Conservation (phyloP, 2,113 vertebrate genomes). For the Chaenocephalus aceratus region DNA sequence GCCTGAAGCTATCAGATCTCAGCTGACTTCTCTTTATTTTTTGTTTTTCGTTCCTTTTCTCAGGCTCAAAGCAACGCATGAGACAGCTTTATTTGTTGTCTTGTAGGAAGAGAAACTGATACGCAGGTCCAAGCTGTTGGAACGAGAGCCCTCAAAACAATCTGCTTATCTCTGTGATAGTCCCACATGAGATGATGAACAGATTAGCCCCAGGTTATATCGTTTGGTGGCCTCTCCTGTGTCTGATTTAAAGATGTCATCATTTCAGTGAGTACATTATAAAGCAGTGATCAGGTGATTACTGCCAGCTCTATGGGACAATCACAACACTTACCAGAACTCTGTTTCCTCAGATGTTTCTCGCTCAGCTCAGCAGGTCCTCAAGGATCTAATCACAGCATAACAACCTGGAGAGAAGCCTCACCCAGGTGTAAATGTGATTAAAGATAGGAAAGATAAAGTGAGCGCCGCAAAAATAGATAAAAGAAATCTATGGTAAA, state of each 20-base stretch:
- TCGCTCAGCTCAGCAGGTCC: conserved; percentile 2
- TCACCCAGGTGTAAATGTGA: conserved; percentile 45
- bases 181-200: conserved; percentile 42
- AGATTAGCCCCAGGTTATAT: conserved; percentile 48
- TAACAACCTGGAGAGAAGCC: conserved; percentile 23
- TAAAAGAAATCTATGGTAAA: conserved; percentile 48
- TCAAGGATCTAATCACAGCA: conserved; percentile 11
- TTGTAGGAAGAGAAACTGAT: conserved; percentile 19
- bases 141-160: conserved; percentile 25
- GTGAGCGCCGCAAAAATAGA: conserved; percentile 34
- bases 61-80: conserved; percentile 25
- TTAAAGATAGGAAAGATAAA: conserved; percentile 45
- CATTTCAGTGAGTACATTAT: conserved; percentile 38
- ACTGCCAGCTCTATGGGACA: conserved; percentile 38
- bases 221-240: conserved; percentile 60
- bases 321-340: conserved; percentile 44
- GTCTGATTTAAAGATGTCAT: conserved; percentile 69
- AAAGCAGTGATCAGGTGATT: conserved; percentile 38
- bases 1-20: conserved; percentile 45
- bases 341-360: conserved; percentile 43
- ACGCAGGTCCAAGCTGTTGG: conserved; percentile 21
- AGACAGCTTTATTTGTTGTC: conserved; percentile 26
- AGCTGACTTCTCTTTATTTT: conserved; percentile 37
- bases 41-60: background rate
- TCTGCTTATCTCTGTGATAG: conserved; percentile 36